Evolutionary conservation across 2,113 vertebrate genomes (phyloP).

Genomic region (Lepidothrix coronata): DNA sequence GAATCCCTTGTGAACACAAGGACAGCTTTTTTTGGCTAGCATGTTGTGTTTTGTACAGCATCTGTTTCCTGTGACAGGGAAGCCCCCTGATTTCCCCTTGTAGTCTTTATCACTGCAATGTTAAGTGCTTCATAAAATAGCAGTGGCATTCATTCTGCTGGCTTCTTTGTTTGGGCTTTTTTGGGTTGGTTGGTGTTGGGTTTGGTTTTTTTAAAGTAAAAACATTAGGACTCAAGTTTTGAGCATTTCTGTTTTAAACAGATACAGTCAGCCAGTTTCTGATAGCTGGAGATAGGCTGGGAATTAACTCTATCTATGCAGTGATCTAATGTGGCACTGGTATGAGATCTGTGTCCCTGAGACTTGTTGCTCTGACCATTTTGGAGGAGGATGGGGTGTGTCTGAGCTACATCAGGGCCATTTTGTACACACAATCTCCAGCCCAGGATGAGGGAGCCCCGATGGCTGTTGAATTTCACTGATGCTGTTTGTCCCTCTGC

Average conservation of each 20-base stretch:
- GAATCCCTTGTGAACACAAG: not conserved
- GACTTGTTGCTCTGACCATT: not conserved
- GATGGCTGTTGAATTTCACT: not conserved
- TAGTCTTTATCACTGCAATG: not conserved
- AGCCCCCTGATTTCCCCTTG: not conserved
- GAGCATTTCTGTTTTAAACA: not conserved
- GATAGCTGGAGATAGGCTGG: not conserved
- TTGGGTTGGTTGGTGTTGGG: not conserved
- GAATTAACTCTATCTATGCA: not conserved
- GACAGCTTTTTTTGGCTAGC: not conserved
- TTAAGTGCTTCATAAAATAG: not conserved
- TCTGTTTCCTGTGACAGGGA: not conserved
- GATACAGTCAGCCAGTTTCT: not conserved
- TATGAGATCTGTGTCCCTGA: not conserved
- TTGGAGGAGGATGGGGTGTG: not conserved
- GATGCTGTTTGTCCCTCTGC: not conserved
- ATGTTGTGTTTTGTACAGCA: not conserved
- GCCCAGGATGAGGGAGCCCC: not conserved
- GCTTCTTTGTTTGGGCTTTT: not conserved
- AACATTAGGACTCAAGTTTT: not conserved
- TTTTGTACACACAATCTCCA: not conserved
- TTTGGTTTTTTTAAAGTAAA: not conserved
- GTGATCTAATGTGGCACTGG: not conserved
- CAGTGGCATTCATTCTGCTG: not conserved
- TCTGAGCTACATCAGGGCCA: not conserved